Base-by-base conservation (phyloP, 1,140 invertebrate species). In the Helicoverpa armigera region DNA sequence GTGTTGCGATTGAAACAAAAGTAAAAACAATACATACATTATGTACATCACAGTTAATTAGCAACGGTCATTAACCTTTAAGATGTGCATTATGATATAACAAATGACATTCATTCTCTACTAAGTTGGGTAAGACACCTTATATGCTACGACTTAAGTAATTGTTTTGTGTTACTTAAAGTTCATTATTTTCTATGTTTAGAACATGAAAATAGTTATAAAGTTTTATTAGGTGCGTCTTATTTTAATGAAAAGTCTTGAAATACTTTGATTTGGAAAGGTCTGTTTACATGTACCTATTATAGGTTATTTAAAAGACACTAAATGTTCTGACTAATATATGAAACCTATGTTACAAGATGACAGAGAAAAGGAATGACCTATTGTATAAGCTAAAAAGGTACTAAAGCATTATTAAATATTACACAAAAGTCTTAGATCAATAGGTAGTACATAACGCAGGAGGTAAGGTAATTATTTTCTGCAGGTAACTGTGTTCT, bases 1-100 rank as follows among this genome's bases (percentile, higher is more conserved):
- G 35, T 43, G 35, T 60, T 29, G 58, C 13, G 29, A 23, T 60
- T 13, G 11, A 18, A 60, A 60, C 23, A 16, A 29, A 29, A 29
- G 11, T 60, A 29, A 29, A 29, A 31, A 60, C n/a, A 29, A 29
- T 29, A 29, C 58, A 60, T 29, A 23, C 7, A 70, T n/a, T 50
- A 10, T 18, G 12, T 31, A 12, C 9, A 51, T 72, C 16, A 79
- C n/a, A 31, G 61, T 67, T 75, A 35, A n/a, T 56, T 67, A 14
- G 56, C 51, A 1, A 23, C 48, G 48, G 10, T 23, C 65, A 69
- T 69, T 69, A 69, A 69, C 65, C 18, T 69, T 69, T 70, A 70
- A 65, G 50, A 43, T 43, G 61, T 29, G 29, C 10, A 16, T 56
- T 4, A 65, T 65, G 35, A 43, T 65, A 65, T 65, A 65, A 65